A percentile compares a stretch with the other conserved stretches of the same genome.
Conservation (phyloP, 2,888 invertebrate genomes). For the Dicycla oo region DNA sequence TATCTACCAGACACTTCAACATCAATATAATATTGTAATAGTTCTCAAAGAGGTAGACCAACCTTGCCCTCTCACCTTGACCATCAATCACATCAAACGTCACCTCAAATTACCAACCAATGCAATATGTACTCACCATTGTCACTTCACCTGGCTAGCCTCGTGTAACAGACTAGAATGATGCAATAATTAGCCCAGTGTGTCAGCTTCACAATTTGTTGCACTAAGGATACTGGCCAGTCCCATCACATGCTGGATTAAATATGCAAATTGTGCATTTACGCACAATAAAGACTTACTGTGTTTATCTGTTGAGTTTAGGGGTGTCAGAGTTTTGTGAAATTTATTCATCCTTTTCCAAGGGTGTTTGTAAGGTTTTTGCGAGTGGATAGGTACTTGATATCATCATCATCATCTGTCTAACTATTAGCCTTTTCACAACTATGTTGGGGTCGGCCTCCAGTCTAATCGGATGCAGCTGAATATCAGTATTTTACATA, state of each 20-base stretch:
- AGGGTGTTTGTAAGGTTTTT: background rate
- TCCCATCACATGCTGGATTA: slow-evolving; percentile 63
- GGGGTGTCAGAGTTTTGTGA: slow-evolving; percentile 10
- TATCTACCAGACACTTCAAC: background rate
- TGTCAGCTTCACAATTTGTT: slow-evolving; percentile 45
- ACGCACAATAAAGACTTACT: slow-evolving; percentile 73
- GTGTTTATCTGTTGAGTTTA: slow-evolving; percentile 45
- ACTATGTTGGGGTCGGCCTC: too few species aligned
- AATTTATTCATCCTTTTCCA: too few species aligned
- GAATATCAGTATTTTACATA: too few species aligned
- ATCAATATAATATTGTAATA: slow-evolving; percentile 9
- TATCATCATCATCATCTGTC: too few species aligned
- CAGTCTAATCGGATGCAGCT: too few species aligned
- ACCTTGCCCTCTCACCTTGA: slow-evolving; percentile 44
- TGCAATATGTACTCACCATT: slow-evolving; percentile 12
- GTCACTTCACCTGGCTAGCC: slow-evolving; percentile 11
- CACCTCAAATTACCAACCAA: slow-evolving; percentile 21
- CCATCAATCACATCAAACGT: slow-evolving; percentile 28
- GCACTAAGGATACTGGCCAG: slow-evolving; percentile 27
- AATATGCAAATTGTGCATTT: slow-evolving; percentile 72
- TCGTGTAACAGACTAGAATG: slow-evolving; percentile 44
- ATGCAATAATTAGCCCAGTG: slow-evolving; percentile 44
- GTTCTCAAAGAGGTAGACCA: background rate
- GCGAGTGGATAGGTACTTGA: background rate
- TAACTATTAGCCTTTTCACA: too few species aligned